phyloP scores from a whole-genome alignment of 30 jellyfish, hydroid and myxozoan species.

The Pelagia noctiluca region DNA sequence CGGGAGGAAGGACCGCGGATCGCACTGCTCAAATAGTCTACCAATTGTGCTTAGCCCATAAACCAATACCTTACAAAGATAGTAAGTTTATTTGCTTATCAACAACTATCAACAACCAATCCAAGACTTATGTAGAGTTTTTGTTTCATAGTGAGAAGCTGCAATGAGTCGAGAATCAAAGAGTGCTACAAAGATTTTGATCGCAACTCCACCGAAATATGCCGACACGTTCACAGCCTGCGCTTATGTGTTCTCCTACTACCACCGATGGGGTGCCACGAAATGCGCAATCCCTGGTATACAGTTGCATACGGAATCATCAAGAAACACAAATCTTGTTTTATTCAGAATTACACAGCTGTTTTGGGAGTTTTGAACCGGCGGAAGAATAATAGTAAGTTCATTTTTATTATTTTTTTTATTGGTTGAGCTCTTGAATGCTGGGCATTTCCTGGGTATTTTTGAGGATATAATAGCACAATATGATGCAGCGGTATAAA shows the following conservation, averaged over 20 bases:
- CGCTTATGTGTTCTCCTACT: constrained; percentile 43
- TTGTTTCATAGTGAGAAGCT: constrained; percentile 16
- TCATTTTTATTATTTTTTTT: background rate
- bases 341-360: constrained; percentile 57
- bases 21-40: no score
- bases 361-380: constrained; percentile 46
- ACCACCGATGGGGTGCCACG: constrained; percentile 70
- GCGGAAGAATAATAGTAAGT: constrained; percentile 19
- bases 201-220: constrained; percentile 30
- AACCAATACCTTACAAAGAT: no score
- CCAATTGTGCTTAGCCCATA: no score
- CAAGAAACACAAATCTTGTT: constrained; percentile 46
- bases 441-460: no score
- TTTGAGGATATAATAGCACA: no score
- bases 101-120: no score
- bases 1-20: no score
- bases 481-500: no score
- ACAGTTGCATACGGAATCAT: constrained; percentile 51
- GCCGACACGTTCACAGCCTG: constrained; percentile 60
- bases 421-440: no score
- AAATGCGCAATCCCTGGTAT: constrained; percentile 77
- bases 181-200: constrained; percentile 53
- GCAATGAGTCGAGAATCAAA: constrained; percentile 61
- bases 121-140: background rate
- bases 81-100: no score